Conservation (phyloP, 2,888 invertebrate genomes). For the Pachliopta kotzebuea region DNA sequence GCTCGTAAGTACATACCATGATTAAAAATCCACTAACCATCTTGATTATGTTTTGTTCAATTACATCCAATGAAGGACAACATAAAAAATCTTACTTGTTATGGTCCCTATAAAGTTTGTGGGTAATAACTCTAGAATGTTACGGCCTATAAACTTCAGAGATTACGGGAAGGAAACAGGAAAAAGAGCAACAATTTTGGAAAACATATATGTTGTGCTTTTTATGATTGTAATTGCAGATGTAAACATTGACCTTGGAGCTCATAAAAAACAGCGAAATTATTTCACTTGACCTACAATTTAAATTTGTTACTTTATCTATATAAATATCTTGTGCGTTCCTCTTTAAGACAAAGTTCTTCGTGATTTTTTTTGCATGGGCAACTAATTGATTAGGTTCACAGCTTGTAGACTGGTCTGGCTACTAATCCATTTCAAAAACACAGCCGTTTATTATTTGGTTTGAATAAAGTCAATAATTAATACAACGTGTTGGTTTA, state of each 20-base stretch:
- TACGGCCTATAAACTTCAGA: background rate
- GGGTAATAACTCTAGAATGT: background rate
- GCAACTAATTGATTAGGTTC: background rate
- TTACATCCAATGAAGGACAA: conserved; percentile 8
- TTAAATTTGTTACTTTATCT: conserved; percentile 4
- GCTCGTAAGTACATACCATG: too few relatives aligned
- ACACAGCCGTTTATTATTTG: background rate
- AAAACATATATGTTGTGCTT: conserved; percentile 12
- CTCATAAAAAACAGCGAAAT: conserved; percentile 10
- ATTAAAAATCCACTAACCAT: conserved; percentile 8
- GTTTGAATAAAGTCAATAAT: too few relatives aligned
- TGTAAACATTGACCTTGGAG: conserved; percentile 18
- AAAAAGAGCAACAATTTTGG: conserved; percentile 1
- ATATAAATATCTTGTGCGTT: background rate
- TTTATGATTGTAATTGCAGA: conserved; percentile 16
- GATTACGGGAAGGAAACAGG: conserved; percentile 4
- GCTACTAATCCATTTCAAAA: background rate
- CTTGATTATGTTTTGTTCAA: background rate
- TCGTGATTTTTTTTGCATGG: background rate
- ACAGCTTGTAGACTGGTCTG: background rate
- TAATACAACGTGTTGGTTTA: too few relatives aligned
- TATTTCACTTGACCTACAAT: conserved; percentile 14
- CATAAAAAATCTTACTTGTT: background rate
- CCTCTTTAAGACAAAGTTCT: background rate
- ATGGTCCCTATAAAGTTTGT: background rate